Conservation (phyloP, 2,797 vertebrate species). For the Chaetodon trifasciatus region DNA sequence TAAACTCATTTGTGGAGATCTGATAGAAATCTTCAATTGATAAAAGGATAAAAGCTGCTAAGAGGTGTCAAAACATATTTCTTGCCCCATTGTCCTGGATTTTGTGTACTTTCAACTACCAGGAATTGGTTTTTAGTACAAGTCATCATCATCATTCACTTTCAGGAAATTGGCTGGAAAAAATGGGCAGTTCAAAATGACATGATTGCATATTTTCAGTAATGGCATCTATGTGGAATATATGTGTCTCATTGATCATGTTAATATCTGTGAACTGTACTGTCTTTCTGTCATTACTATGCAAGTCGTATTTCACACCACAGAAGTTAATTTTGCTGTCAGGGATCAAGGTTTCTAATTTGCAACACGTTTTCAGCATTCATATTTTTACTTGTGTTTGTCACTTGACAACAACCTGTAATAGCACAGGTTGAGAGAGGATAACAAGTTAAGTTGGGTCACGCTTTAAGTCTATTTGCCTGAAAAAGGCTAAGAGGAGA, state of each 20-base stretch:
- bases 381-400: background rate
- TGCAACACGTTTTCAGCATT: background rate
- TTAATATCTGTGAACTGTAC: background rate
- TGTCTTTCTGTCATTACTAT: background rate
- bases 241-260: background rate
- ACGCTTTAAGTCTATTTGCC: slow-evolving; percentile 38
- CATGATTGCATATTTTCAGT: background rate
- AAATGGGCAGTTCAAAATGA: background rate
- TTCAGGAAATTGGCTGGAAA: slow-evolving; percentile 14
- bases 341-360: slow-evolving; percentile 11
- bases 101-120: slow-evolving; percentile 5
- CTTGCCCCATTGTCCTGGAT: background rate
- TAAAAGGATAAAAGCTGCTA: slow-evolving; percentile 60
- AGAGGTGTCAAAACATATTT: slow-evolving; percentile 56
- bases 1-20: slow-evolving; percentile 72
- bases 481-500: slow-evolving; percentile 45
- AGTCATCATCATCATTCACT: slow-evolving; percentile 13
- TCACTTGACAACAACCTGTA: slow-evolving; percentile 7
- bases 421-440: slow-evolving; percentile 7
- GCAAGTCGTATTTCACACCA: background rate
- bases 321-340: slow-evolving; percentile 6
- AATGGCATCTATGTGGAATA: background rate
- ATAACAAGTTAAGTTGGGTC: slow-evolving; percentile 44
- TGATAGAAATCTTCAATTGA: slow-evolving; percentile 69
- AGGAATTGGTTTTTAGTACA: background rate